Percentiles rank a stretch among this genome's conserved stretches.
phyloP scores from a whole-genome alignment of 2,113 vertebrate genomes.

The Hippoglossus stenolepis region DNA sequence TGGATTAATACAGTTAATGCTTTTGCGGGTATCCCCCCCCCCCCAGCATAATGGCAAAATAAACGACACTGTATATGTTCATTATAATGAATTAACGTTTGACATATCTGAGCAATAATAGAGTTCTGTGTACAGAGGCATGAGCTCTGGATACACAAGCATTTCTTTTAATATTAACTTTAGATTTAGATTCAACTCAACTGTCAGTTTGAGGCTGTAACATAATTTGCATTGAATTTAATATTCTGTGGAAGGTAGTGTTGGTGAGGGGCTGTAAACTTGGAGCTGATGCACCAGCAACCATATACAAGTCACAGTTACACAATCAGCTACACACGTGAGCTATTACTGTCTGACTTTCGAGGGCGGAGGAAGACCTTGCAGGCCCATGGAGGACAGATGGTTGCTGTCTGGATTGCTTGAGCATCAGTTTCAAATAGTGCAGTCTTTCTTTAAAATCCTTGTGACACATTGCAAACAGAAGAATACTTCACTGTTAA shows the following conservation, averaged over 20 bases:
- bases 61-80: not conserved
- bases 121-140: too few relatives aligned
- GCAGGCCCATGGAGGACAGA: not conserved
- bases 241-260: not conserved
- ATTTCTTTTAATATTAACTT: too few relatives aligned
- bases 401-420: not conserved
- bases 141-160: too few relatives aligned
- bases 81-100: not conserved
- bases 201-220: not conserved
- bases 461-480: not conserved
- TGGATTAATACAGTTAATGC: not conserved
- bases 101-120: too few relatives aligned
- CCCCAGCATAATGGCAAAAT: not conserved
- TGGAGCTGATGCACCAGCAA: not conserved
- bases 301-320: slow-evolving; percentile 2
- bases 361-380: not conserved
- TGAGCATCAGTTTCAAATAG: not conserved
- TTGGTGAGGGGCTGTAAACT: not conserved
- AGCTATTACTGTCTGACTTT: not conserved
- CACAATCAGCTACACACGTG: not conserved
- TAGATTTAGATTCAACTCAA: too few relatives aligned
- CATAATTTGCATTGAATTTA: not conserved
- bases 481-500: not conserved
- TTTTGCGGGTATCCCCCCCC: not conserved
- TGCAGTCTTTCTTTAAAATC: not conserved